These are phyloP conservation scores for Drosophila tani DNA, from an alignment of 1,140 invertebrate genomes.

Conservation along the genomic window DNA sequence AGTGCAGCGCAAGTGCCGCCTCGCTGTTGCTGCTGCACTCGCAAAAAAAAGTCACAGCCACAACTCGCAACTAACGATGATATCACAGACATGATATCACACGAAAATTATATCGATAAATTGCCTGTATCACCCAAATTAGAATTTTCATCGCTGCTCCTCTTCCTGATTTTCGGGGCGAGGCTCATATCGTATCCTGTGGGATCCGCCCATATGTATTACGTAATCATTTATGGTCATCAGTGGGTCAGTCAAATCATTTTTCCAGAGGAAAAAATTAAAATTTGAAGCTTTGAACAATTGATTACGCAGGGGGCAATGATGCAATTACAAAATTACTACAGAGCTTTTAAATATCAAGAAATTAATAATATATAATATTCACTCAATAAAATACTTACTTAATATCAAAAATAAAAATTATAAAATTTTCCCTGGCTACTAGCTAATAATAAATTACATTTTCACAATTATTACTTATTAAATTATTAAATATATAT, in stretches of 20 bases:
- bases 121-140: constrained; percentile 7
- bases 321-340: too few species aligned
- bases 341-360: too few species aligned
- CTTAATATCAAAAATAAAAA: too few species aligned
- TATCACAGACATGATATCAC: constrained; percentile 14
- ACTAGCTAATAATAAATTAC: too few species aligned
- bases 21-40: constrained; percentile 21
- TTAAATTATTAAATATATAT: too few species aligned
- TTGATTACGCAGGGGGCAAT: neutral
- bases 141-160: constrained; percentile 1
- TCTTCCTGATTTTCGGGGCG: constrained; percentile 17
- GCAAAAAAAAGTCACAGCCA: neutral
- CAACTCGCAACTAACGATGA: neutral
- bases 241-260: neutral
- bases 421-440: too few species aligned
- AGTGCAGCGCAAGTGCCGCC: constrained; percentile 38
- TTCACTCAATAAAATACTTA: too few species aligned
- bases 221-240: constrained; percentile 8
- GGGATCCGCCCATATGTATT: constrained; percentile 8
- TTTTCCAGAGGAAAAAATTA: neutral
- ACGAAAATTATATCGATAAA: constrained; percentile 10
- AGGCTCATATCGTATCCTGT: neutral
- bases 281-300: neutral
- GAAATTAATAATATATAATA: too few species aligned
- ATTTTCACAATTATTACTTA: too few species aligned